A percentile compares a stretch with the other conserved stretches of the same genome.
These are phyloP conservation scores for Coleophora flavipennella DNA, from an alignment of 2,888 invertebrate species.

Conservation along the genomic window DNA sequence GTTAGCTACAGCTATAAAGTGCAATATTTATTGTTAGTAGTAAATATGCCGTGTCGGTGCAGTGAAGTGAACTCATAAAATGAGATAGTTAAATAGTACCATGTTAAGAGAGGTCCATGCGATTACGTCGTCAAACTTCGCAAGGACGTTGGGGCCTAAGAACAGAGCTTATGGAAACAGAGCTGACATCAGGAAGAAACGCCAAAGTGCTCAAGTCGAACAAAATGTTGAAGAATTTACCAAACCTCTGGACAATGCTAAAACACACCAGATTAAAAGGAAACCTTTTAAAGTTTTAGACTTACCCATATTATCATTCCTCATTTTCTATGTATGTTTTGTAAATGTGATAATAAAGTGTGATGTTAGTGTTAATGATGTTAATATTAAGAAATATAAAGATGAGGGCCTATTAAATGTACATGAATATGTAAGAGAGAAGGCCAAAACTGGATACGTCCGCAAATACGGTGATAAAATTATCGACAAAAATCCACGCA, in stretches of 20 bases:
- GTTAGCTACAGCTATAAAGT: no score
- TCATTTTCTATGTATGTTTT: constrained; percentile 53
- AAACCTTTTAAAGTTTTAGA: constrained; percentile 17
- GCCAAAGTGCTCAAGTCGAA: constrained; percentile 8
- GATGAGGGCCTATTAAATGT: constrained; percentile 21
- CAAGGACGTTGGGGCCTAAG: constrained; percentile 32
- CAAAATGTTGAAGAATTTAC: constrained; percentile 24
- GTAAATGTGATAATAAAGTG: constrained; percentile 65
- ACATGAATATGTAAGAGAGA: constrained; percentile 26
- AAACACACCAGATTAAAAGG: constrained; percentile 59
- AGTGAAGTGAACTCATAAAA: constrained; percentile 38
- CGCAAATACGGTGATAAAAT: constrained; percentile 31
- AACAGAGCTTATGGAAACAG: constrained; percentile 31
- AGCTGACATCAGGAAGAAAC: constrained; percentile 38
- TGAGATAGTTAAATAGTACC: constrained; percentile 50
- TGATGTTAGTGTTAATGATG: constrained; percentile 60
- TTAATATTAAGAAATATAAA: constrained; percentile 37
- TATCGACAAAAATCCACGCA: constrained; percentile 29
- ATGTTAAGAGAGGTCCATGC: constrained; percentile 60
- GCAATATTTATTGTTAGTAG: no score
- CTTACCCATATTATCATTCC: constrained; percentile 40
- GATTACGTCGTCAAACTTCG: constrained; percentile 45
- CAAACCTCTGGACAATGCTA: constrained; percentile 52
- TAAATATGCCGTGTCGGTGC: constrained; percentile 1
- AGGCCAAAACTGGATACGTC: constrained; percentile 28